A percentile compares a stretch with the other conserved stretches of the same genome.
Conservation (phyloP, 2,113 vertebrate species). For the Ariopsis seemanni region DNA sequence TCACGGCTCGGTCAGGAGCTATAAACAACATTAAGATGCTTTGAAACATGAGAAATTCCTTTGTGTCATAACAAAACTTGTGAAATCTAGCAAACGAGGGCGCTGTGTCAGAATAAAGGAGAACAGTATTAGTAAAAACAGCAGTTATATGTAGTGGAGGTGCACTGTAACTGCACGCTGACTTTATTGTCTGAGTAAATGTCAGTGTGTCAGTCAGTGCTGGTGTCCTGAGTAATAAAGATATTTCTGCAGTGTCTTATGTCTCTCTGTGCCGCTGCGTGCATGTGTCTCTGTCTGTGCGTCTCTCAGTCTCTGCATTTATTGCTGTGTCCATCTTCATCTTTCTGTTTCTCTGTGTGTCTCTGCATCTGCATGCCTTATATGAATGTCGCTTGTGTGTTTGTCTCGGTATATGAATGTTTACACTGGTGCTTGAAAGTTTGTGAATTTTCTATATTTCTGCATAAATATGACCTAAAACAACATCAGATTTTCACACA, state of each 20-base stretch:
- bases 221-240: background rate
- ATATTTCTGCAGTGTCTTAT: background rate
- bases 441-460: too few species aligned
- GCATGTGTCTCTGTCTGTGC: background rate
- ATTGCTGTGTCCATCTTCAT: background rate
- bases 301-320: background rate
- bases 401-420: background rate
- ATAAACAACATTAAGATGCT: background rate
- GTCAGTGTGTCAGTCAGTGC: background rate
- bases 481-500: too few species aligned
- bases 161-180: background rate
- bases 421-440: background rate
- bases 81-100: slow-evolving; percentile 1
- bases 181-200: background rate
- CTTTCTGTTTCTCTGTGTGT: background rate
- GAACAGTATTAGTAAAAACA: background rate
- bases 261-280: background rate
- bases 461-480: too few species aligned
- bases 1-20: background rate
- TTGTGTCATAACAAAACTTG: background rate
- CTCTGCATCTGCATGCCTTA: background rate
- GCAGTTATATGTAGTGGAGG: background rate
- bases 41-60: background rate
- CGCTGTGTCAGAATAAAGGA: background rate
- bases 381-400: background rate